Conservation (phyloP, 2,888 invertebrate genomes). For the Blastobasis adustella region DNA sequence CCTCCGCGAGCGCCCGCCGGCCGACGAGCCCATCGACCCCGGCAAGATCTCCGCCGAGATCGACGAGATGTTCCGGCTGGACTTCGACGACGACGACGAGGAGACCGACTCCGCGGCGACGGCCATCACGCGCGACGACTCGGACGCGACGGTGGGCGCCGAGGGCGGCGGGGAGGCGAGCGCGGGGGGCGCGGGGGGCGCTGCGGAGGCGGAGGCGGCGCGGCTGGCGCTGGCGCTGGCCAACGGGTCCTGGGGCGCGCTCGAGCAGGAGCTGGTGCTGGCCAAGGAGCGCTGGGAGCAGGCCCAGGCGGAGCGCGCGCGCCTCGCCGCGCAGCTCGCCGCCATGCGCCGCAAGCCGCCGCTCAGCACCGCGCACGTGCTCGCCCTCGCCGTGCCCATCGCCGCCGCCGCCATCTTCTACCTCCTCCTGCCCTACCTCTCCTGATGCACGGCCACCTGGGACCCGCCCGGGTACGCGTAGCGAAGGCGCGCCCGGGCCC, state of each 20-base stretch:
- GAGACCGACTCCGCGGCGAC: slow-evolving; percentile 56
- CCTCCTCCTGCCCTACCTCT: slow-evolving; percentile 73
- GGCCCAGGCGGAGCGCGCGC: slow-evolving; percentile 76
- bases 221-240: slow-evolving; percentile 48
- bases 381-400: slow-evolving; percentile 74
- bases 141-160: slow-evolving; percentile 2
- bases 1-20: slow-evolving; percentile 17
- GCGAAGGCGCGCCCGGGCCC: slow-evolving; percentile 12
- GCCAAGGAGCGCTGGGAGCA: slow-evolving; percentile 83
- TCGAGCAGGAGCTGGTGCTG: slow-evolving; percentile 83
- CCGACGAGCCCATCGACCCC: slow-evolving; percentile 34
- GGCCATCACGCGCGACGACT: slow-evolving; percentile 39
- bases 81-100: slow-evolving; percentile 59
- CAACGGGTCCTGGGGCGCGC: slow-evolving; percentile 74
- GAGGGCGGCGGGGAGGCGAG: slow-evolving; percentile 3
- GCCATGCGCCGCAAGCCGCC: slow-evolving; percentile 74
- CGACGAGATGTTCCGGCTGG: slow-evolving; percentile 65
- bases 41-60: slow-evolving; percentile 58
- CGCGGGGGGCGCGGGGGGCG: slow-evolving; percentile 24
- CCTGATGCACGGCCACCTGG: slow-evolving; percentile 78
- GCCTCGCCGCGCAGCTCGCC: slow-evolving; percentile 76
- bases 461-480: slow-evolving; percentile 68
- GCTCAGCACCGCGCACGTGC: slow-evolving; percentile 70
- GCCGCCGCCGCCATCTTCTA: slow-evolving; percentile 75
- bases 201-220: slow-evolving; percentile 42